These are phyloP conservation scores for Hafferia zeledoni DNA, from an alignment of 2,797 vertebrate genomes.

Conservation along the genomic window DNA sequence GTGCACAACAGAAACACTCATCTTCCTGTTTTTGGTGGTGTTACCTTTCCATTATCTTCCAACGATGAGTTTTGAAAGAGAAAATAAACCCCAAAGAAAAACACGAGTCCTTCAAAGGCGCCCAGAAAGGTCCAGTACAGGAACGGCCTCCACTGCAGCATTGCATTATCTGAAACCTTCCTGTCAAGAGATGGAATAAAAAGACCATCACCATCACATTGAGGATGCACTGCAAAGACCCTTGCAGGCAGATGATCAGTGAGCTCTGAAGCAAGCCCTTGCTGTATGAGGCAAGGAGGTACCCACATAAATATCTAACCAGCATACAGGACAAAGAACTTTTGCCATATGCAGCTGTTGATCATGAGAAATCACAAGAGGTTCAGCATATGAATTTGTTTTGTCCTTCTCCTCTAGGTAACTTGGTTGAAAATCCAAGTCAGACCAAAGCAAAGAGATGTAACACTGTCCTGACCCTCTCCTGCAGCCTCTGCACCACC, in stretches of 20 bases:
- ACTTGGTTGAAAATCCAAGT: background rate
- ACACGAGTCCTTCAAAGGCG: conserved; percentile 90
- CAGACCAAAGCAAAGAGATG: background rate
- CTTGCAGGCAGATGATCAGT: background rate
- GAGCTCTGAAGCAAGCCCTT: background rate
- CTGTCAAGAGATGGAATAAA: conserved; percentile 72
- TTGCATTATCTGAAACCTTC: conserved; percentile 92
- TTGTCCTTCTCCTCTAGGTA: background rate
- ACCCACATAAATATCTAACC: background rate
- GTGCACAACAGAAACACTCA: background rate
- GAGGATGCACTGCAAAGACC: background rate
- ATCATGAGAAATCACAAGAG: background rate
- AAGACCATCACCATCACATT: background rate
- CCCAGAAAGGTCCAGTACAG: conserved; percentile 94
- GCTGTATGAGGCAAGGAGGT: background rate
- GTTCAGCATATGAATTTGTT: background rate
- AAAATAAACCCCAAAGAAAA: conserved; percentile 93
- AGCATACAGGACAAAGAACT: background rate
- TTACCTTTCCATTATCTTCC: conserved; percentile 94
- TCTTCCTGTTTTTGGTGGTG: background rate
- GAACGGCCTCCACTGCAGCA: conserved; percentile 91
- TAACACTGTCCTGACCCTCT: background rate
- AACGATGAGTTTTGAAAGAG: conserved; percentile 90
- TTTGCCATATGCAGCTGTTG: background rate
- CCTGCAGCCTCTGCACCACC: background rate